Evolutionary conservation across 2,888 invertebrate genomes (phyloP), one percentile per base, ranked within the genome.

Genomic region (Chaetogeoica ovagalla): DNA sequence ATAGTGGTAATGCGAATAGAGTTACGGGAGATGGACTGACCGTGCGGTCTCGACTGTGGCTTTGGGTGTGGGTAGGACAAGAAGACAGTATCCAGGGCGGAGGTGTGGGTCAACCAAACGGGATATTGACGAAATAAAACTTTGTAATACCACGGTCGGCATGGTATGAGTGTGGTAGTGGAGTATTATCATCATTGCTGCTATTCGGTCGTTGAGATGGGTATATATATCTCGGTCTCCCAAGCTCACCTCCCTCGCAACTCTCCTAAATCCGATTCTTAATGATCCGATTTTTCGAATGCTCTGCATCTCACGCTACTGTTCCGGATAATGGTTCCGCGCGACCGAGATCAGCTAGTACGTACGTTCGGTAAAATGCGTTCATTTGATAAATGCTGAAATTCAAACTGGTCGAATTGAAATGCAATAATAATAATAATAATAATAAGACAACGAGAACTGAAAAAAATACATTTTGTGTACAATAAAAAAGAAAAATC

Each of bases 391-490:
- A 60, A 63, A n/a, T 3, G 23, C 37, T 37, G 30, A 73, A 73
- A 63, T 23, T 48, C 19, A 73, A 73, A 63, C 72, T 21, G 43
- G 23, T 62, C 19, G 48, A 72, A 72, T n/a, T n/a, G n/a, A n/a
- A 66, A 48, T 11, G 30, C 13, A n/a, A 62, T 48, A 30, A 15
- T 52, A 73, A 65, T 63, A 65, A 55, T 39, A 30, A 55, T 71
- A 39, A 39, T 39, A 69, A 55, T 62, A 21, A 60, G 30, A 62
- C 13, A 30, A 60, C 23, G 17, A 30, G 65, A 65, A 74, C 6
- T 13, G 55, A 39, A 39, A 74, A 55, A 21, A 74, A 74, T 65
- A 74, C 30, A 21, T 71, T 71, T 23, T 55, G 62, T 30, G 30
- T n/a, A 23, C 6, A 23, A 48, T 48, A 43, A 60, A 60, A 43